These are phyloP conservation scores for Parauchenoglanis ngamensis DNA, from an alignment of 2,797 vertebrate species.

Conservation along the genomic window DNA sequence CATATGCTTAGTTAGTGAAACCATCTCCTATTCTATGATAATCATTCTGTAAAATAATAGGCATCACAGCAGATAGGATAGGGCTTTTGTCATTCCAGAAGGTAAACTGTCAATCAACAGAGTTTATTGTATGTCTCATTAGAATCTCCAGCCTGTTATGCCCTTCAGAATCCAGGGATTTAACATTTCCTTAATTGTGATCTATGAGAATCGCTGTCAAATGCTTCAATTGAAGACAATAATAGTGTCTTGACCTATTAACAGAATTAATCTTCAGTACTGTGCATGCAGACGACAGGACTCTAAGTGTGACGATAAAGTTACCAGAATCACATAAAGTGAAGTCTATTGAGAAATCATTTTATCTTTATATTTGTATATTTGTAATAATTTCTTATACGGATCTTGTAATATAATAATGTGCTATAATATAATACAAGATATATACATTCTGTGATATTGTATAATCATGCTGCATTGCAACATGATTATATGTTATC, in stretches of 20 bases:
- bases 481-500: too few species aligned
- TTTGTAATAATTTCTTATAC: background rate
- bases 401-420: background rate
- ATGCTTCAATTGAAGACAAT: background rate
- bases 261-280: background rate
- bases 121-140: constrained; percentile 47
- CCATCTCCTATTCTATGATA: background rate
- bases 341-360: background rate
- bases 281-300: background rate
- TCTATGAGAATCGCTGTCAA: background rate
- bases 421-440: background rate
- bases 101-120: constrained; percentile 78
- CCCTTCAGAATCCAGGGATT: constrained; percentile 20
- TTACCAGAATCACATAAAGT: background rate
- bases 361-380: background rate
- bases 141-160: background rate
- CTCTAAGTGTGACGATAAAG: constrained; percentile 50
- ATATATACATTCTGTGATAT: background rate
- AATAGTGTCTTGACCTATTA: constrained; percentile 3
- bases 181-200: background rate
- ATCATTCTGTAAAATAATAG: constrained; percentile 74
- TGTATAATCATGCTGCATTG: background rate
- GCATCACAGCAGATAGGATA: constrained; percentile 71
- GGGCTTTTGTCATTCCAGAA: constrained; percentile 64
- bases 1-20: constrained; percentile 55